Base-by-base conservation (phyloP, 1,140 invertebrate genomes). In the Orchesella cincta region DNA sequence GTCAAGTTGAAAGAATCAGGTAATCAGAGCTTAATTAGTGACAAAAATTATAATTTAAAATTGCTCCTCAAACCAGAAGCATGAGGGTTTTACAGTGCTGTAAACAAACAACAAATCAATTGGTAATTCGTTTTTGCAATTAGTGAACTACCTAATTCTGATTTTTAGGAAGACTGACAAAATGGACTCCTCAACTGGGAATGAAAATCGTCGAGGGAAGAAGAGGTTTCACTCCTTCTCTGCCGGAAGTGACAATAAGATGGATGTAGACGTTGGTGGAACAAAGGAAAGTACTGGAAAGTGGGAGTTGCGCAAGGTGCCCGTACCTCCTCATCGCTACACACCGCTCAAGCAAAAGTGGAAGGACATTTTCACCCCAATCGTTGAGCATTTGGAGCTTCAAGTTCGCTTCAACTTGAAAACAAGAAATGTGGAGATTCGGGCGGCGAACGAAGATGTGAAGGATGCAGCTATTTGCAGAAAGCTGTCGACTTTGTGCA, bases 401-500 rank as follows among this genome's bases (percentile, higher is more conserved):
- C 94, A 99, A 88, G 92, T 99, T 62, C 87, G 97, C 75, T 99
- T 98, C 83, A 99, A 99, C 87, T 87, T 97, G 57, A 97, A 94
- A 87, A 91, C 92, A 1, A 87, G 93, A 81, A 94, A 95, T 87
- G 94, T 98, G 0, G 96, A 98, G 88, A 91, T 98, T 73, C 88
- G 91, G 81, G 88, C 89, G 16, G 88, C 88, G 76, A 88, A 90
- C n/a, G n/a, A n/a, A 54, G 91, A 95, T 83, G 97, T 95, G 1
- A 89, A 91, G 79, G 95, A 98, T 83, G 92, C 80, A 89, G 91
- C 28, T 93, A 96, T 85, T 87, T 99, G 75, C 98, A 99, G 85
- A 99, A 98, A 88, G 98, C 93, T 70, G 95, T 96, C 23, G 98
- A 99, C 88, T 99, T 99, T 90, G 93, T 99, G 0, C 93, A 93